Base-by-base conservation (phyloP, 2,113 vertebrate species). In the Daphoenositta chrysoptera region DNA sequence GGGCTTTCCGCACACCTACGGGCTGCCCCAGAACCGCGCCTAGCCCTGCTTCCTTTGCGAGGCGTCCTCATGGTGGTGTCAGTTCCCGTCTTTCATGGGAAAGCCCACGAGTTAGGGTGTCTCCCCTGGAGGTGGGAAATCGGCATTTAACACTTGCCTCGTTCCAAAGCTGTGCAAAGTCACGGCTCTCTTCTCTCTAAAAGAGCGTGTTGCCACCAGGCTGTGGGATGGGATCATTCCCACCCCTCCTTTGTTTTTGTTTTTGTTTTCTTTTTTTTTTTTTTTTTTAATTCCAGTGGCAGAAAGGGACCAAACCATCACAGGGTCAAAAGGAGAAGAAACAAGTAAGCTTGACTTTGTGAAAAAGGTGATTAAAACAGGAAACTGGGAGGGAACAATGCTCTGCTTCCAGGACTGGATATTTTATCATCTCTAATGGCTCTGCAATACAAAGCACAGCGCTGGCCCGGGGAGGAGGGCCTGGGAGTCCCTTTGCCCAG, bases 31-130 rank as follows among this genome's bases (percentile, higher is more conserved):
- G 37, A 61, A 20, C 47, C 4, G 1, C 3, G 5, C 51, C 79
- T 45, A 33, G 50, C 44, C 2, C 58, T 19, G 79, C 54, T 63
- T 35, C 57, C 68, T 94, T 51, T 89, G 30, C 72, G 2, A 56
- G 94, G 71, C 15, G 30, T 83, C 95, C 96, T 97, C 96, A 60
- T 5, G 89, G 95, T 81, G 94, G 83, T 83, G 95, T 92, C 86
- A 56, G 83, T n/a, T 89, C 91, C 86, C 76, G 9, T 73, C 72
- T 90, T 92, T 89, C 93, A 10, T 18, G 78, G 60, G 54, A 31
- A 27, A 86, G 71, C 42, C 58, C 80, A 68, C 56, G 50, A 28
- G 30, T 45, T 17, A 54, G 35, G 71, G n/a, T 53, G 76, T 26
- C 80, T 66, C 31, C 73, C 42, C 50, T 26, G 22, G 68, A 57